Evolutionary conservation across 2,797 vertebrate species (phyloP), one percentile per base, ranked within the genome.

Genomic region (Nothura maculosa): DNA sequence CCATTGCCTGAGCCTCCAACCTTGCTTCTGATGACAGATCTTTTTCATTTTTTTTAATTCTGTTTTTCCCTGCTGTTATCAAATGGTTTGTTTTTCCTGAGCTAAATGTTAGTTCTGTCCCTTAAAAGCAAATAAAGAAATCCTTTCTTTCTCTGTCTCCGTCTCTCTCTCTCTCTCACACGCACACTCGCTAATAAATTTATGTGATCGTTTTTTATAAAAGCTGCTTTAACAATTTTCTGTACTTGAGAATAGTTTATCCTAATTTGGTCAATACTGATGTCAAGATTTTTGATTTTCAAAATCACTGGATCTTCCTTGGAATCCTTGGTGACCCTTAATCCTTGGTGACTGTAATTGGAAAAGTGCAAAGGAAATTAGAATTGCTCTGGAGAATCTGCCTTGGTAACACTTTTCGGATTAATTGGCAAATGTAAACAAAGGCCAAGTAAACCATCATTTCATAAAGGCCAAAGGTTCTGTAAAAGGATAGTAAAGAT

Each of bases 1-100:
- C 85, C 91, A 82, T 92, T 95, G 75, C n/a, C 75, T 90, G 47
- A 86, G 38, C 45, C 92, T 78, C 77, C 89, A 91, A 60, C 84
- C 80, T 64, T 64, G 62, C 73, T 74, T 79, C 27, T 67, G 57
- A 45, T 64, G 62, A 30, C 76, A 81, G 85, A 66, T 83, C 48
- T 69, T 66, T 72, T 55, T 45, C 38, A 38, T 79, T 68, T 57
- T 81, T 80, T 62, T 67, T 24, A 72, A 27, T 70, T 3, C 36
- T 17, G 12, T 38, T 43, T 54, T 74, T 30, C 54, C 14, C n/a
- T n/a, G 25, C 28, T 43, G 0, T 43, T 84, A 40, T 55, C 43
- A 84, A 57, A 62, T 81, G 66, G 66, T 9, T 81, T 85, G 55
- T 89, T 52, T 82, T 92, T 42, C 19, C 45, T 60, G 3, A 57